phyloP scores from a whole-genome alignment of 2,888 invertebrate genomes.

The Meteorus cinctellus region DNA sequence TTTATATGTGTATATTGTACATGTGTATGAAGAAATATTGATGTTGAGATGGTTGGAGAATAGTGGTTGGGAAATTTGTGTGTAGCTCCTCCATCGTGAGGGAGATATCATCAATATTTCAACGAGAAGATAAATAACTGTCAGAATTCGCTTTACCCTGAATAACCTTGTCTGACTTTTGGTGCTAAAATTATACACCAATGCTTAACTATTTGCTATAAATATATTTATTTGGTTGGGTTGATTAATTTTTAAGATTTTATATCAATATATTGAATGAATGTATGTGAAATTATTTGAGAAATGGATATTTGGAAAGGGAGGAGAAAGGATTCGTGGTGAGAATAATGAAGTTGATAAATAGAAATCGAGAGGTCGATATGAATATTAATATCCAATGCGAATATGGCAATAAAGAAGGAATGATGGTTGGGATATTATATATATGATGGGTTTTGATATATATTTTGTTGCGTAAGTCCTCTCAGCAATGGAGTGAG shows the following conservation, averaged over 20 bases:
- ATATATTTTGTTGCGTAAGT: slow-evolving; percentile 36
- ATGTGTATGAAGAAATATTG: not conserved
- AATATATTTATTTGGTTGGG: slow-evolving; percentile 46
- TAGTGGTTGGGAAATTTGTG: slow-evolving; percentile 6
- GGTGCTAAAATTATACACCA: slow-evolving; percentile 35
- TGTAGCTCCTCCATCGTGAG: not conserved
- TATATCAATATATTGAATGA: slow-evolving; percentile 35
- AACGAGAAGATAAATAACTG: slow-evolving; percentile 36
- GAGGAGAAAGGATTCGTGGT: not conserved
- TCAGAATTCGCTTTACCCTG: slow-evolving; percentile 27
- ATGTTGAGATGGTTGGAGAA: slow-evolving; percentile 15
- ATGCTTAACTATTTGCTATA: slow-evolving; percentile 16
- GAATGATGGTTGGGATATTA: slow-evolving; percentile 9
- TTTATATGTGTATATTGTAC: not conserved
- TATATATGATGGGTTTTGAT: slow-evolving; percentile 21
- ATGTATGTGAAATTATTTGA: not conserved
- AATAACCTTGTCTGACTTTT: slow-evolving; percentile 44
- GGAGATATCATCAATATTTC: slow-evolving; percentile 36
- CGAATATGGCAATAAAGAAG: slow-evolving; percentile 21
- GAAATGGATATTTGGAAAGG: not conserved
- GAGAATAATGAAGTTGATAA: not conserved
- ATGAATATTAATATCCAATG: slow-evolving; percentile 31
- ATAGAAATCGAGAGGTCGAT: slow-evolving; percentile 3
- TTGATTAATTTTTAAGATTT: slow-evolving; percentile 18
- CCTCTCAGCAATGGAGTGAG: not conserved